A percentile compares a stretch with the other conserved stretches of the same genome.
These are phyloP conservation scores for Cerastoderma edule DNA, from an alignment of 2,888 invertebrate species.

Conservation along the genomic window DNA sequence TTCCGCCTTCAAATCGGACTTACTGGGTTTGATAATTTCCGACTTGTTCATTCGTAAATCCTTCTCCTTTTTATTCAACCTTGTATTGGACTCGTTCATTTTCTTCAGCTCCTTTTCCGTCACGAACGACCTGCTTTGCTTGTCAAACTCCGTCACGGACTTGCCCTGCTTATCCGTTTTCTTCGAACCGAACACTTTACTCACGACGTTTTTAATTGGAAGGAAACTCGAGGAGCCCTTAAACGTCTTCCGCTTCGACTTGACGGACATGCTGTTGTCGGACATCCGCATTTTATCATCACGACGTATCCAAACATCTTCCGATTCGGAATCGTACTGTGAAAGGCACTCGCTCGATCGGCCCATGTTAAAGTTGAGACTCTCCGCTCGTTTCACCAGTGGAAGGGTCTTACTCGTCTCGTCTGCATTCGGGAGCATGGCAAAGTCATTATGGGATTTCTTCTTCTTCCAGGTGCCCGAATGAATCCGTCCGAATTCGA, in stretches of 20 bases:
- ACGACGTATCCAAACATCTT: conserved; percentile 59
- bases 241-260: conserved; percentile 53
- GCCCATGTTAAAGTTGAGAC: conserved; percentile 51
- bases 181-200: conserved; percentile 57
- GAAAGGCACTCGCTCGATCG: conserved; percentile 25
- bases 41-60: conserved; percentile 38
- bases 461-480: conserved; percentile 77
- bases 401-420: conserved; percentile 73
- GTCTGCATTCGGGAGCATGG: conserved; percentile 76
- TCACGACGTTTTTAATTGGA: conserved; percentile 48
- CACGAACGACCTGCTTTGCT: conserved; percentile 29
- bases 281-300: conserved; percentile 52
- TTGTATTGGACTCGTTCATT: conserved; percentile 32
- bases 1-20: conserved; percentile 41
- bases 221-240: conserved; percentile 57
- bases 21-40: conserved; percentile 42
- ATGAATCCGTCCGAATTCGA: conserved; percentile 59
- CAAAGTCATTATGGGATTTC: conserved; percentile 66
- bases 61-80: conserved; percentile 32
- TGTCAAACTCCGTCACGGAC: conserved; percentile 38
- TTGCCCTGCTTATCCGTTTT: conserved; percentile 52
- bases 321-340: conserved; percentile 34
- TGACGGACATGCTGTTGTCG: conserved; percentile 41
- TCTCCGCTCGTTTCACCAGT: conserved; percentile 52
- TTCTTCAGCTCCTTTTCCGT: conserved; percentile 46